A percentile compares a stretch with the other conserved stretches of the same genome.
phyloP scores from a whole-genome alignment of 2,888 invertebrate genomes.

The Carterocephalus palaemon region DNA sequence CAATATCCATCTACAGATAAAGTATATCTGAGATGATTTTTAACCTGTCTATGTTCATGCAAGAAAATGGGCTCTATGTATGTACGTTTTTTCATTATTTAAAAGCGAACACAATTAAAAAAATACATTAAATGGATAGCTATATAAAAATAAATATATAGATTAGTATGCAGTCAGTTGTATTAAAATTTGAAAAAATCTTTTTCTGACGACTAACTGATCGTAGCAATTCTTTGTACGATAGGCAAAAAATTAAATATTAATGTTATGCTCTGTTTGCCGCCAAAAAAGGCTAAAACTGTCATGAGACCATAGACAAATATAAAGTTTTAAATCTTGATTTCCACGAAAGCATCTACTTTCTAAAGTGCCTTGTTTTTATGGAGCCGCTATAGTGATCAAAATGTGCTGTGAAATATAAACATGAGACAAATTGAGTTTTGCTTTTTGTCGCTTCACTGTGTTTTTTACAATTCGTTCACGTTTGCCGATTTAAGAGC shows the following conservation, averaged over 20 bases:
- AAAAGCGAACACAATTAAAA: too few species aligned
- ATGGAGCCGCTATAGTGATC: background rate
- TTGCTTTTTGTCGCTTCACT: slow-evolving; percentile 5
- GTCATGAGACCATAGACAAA: slow-evolving; percentile 9
- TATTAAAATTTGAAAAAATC: too few species aligned
- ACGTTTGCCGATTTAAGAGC: slow-evolving; percentile 7
- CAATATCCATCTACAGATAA: too few species aligned
- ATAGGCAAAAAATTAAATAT: slow-evolving; percentile 2
- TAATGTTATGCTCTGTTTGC: slow-evolving; percentile 5
- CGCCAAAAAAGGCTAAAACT: background rate
- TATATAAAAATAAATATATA: too few species aligned
- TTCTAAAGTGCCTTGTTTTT: background rate
- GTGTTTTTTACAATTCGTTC: slow-evolving; percentile 1
- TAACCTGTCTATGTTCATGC: too few species aligned
- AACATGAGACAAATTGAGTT: slow-evolving; percentile 9
- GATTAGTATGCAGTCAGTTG: too few species aligned
- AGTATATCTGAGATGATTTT: too few species aligned
- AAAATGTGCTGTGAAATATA: slow-evolving; percentile 12
- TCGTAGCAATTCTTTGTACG: background rate
- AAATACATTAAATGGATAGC: too few species aligned
- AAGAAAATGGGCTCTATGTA: too few species aligned
- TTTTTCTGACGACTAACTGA: too few species aligned
- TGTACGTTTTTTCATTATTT: too few species aligned
- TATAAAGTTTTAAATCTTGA: background rate
- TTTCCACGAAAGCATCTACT: slow-evolving; percentile 1